A percentile compares a stretch with the other conserved stretches of the same genome.
Evolutionary conservation across 2,113 vertebrate species (phyloP).

Genomic region (Oryzias celebensis): DNA sequence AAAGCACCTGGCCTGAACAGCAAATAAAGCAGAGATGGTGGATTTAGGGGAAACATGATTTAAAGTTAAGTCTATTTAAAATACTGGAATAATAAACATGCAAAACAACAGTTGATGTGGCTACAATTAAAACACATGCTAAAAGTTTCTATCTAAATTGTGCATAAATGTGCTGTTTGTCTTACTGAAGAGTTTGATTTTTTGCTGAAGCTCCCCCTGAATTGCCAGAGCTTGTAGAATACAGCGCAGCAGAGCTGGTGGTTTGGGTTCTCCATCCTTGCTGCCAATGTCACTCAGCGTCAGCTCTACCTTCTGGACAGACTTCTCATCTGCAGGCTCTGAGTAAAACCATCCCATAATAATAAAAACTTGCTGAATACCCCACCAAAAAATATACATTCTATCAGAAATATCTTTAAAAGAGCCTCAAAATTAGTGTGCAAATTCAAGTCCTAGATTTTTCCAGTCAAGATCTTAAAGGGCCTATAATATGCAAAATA

Average conservation of each 20-base stretch:
- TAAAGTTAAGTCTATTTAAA: too few species aligned
- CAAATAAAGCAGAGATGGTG: background rate
- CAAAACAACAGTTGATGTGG: too few species aligned
- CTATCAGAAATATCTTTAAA: too few species aligned
- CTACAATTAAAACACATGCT: too few species aligned
- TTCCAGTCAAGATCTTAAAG: too few species aligned
- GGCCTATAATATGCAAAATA: too few species aligned
- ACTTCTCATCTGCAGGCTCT: conserved; percentile 79
- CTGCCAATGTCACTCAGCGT: conserved; percentile 66
- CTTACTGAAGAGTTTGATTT: conserved; percentile 91
- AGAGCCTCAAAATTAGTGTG: too few species aligned
- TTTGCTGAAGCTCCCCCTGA: conserved; percentile 86
- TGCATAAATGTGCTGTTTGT: background rate
- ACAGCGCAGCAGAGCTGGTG: conserved; percentile 62
- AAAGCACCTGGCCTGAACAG: conserved; percentile 83
- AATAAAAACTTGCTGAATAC: background rate
- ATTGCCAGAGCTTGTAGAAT: conserved; percentile 88
- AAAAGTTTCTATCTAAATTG: background rate
- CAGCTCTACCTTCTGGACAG: conserved; percentile 80
- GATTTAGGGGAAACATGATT: too few species aligned
- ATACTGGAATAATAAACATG: too few species aligned
- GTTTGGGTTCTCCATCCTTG: conserved; percentile 63
- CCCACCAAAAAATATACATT: too few species aligned
- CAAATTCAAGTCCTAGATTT: too few species aligned
- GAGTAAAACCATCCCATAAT: background rate